Base-by-base conservation (phyloP, 2,888 invertebrate genomes). In the Acrobasis repandana region DNA sequence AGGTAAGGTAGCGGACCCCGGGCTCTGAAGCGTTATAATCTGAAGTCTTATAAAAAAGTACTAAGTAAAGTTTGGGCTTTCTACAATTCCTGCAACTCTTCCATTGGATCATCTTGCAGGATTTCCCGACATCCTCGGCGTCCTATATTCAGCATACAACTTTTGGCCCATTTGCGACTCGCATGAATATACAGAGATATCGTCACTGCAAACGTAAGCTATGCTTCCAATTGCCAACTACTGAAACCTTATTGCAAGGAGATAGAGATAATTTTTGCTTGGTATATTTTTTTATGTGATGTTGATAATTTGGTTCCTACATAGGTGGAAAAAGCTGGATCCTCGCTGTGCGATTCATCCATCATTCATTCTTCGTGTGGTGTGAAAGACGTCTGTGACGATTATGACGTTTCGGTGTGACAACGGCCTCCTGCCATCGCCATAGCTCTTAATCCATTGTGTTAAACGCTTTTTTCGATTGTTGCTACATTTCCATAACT, bases 361-460 rank as follows among this genome's bases (percentile, higher is more conserved):
- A 90, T 90, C 90, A 87, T 87, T 88, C 86, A 87, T 84, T 82
- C 82, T 80, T 72, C 82, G 75, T 70, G 76, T 74, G 78, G 79
- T 83, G 81, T 90, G 88, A 88, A 89, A 88, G 88, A 87, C 81
- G 83, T 75, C 80, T 85, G 77, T 86, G 83, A 85, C 81, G 84
- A 86, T 87, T 89, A 83, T 88, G 82, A 83, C 82, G 78, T 79
- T 80, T 76, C 78, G 67, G 75, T 79, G 75, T 73, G 71, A 79
- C 77, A 79, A 67, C 66, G 62, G 59, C 61, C 64, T 64, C 65
- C 60, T 76, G 70, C 74, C 47, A 63, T 62, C 67, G 54, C 63
- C 63, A 65, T 67, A 70, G 62, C 76, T 75, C 82, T 78, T 83
- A 83, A 16, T 11, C 52, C 63, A 70, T 79, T 76, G 68, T 69